These are phyloP conservation scores for Graphium colonna DNA, from an alignment of 2,888 invertebrate species.

Conservation along the genomic window DNA sequence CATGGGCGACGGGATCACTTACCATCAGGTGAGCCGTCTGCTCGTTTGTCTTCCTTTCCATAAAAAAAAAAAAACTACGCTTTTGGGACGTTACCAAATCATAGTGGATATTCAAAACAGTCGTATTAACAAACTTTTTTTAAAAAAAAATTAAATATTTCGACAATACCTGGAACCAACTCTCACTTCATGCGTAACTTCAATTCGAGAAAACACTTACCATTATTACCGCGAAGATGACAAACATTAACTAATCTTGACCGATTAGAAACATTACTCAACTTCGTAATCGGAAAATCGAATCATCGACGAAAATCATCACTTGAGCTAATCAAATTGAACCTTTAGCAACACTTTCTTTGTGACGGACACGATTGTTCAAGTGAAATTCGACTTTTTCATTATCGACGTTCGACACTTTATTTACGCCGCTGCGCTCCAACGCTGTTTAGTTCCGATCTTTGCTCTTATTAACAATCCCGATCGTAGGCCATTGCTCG, in stretches of 20 bases:
- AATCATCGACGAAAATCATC: conserved; percentile 2
- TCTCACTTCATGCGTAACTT: too few species aligned
- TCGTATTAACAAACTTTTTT: too few species aligned
- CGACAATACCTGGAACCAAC: too few species aligned
- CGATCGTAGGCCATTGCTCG: conserved; percentile 35
- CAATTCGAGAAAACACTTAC: background rate
- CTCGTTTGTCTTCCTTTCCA: too few species aligned
- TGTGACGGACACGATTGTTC: conserved; percentile 13
- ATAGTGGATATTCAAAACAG: too few species aligned
- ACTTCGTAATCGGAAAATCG: conserved; percentile 1
- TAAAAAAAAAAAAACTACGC: too few species aligned
- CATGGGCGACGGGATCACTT: too few species aligned
- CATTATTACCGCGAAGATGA: background rate
- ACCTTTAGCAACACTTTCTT: conserved; percentile 19
- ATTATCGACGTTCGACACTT: conserved; percentile 28
- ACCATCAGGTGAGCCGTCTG: too few species aligned
- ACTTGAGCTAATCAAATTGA: background rate
- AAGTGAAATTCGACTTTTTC: conserved; percentile 44
- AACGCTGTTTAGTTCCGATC: conserved; percentile 49
- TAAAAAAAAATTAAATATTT: too few species aligned
- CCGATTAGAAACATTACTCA: background rate
- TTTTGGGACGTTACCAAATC: too few species aligned
- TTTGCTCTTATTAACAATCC: conserved; percentile 54
- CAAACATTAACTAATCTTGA: background rate
- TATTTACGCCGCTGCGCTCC: conserved; percentile 18